Base-by-base conservation (phyloP, 2,888 invertebrate species). In the Atherix ibis region DNA sequence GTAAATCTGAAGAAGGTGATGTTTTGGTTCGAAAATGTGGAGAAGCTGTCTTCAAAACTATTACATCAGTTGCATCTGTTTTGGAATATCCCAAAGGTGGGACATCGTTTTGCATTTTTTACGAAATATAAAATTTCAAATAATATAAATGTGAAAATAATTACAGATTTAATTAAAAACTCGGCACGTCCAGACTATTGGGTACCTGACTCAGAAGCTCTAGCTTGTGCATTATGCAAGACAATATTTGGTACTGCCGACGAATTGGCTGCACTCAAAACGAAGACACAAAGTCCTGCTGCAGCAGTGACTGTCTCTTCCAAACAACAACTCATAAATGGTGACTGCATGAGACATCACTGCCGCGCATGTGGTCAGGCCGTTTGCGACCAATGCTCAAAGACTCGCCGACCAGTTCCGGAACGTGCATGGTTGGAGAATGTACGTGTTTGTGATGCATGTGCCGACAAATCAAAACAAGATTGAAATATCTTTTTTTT, bases 381-480 rank as follows among this genome's bases (percentile, higher is more conserved):
- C 3, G 73, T 80, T 1, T 81, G 81, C 53, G 65, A 67, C 34
- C 56, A 56, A 37, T 70, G 70, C 47, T 69, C 69, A 3, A 48
- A 46, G 35, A 41, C 49, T 12, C 66, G 65, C 14, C 67, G 70
- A 44, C 67, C 75, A 4, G 82, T 84, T 24, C 81, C 80, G 8
- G 71, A 73, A 31, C 64, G 71, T 43, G 81, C 81, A 36, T 83
- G 83, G 82, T 56, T 61, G 6, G 66, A 67, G 10, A 72, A 76
- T n/a, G 82, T 81, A 3, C 63, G 84, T 40, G 80, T 84, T 15
- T 85, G 84, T 56, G 75, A 82, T 50, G 52, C 61, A 13, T 84
- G 50, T 43, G 44, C 46, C n/a, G 43, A 41, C 16, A 40, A 46
- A 16, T 36, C 47, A 26, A 47, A 47, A 40, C 35, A 37, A 27